Percentiles rank a stretch among this genome's conserved stretches.
Conservation (phyloP, 2,888 invertebrate species). For the Junonia oenone region DNA sequence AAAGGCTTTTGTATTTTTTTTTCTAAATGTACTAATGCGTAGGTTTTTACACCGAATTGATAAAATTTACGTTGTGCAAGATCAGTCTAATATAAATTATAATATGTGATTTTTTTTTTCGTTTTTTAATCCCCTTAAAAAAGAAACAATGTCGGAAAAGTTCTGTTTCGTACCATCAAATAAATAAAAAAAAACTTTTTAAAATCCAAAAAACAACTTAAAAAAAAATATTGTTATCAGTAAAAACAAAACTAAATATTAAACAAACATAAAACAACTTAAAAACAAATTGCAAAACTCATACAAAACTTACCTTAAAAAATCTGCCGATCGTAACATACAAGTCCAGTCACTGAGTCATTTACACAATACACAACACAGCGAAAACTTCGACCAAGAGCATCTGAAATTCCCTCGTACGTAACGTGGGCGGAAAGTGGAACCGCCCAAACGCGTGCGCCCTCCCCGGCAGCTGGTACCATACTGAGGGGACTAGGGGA, state of each 20-base stretch:
- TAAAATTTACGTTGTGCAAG: no score
- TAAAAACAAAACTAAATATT: not conserved
- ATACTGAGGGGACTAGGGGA: conserved; percentile 75
- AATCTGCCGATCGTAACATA: conserved; percentile 39
- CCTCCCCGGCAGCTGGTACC: conserved; percentile 42
- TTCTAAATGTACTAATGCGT: no score
- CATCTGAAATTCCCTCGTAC: conserved; percentile 35
- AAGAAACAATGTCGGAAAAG: no score
- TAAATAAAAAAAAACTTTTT: no score
- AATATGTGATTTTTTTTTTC: no score
- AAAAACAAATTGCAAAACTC: not conserved
- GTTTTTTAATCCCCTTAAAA: no score
- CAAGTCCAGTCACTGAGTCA: conserved; percentile 48
- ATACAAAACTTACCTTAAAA: conserved; percentile 37
- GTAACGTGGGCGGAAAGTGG: conserved; percentile 42
- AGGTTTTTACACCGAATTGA: no score
- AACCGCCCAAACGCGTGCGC: conserved; percentile 50
- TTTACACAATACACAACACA: conserved; percentile 46
- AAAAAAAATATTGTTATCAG: no score
- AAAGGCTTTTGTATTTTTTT: not conserved
- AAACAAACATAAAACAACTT: not conserved
- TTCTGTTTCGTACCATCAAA: no score
- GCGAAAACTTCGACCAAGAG: conserved; percentile 26
- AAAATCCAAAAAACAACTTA: no score
- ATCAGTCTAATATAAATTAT: no score